Evolutionary conservation across 2,113 vertebrate genomes (phyloP), one percentile per base, ranked within the genome.

Genomic region (Heteronetta atricapilla): DNA sequence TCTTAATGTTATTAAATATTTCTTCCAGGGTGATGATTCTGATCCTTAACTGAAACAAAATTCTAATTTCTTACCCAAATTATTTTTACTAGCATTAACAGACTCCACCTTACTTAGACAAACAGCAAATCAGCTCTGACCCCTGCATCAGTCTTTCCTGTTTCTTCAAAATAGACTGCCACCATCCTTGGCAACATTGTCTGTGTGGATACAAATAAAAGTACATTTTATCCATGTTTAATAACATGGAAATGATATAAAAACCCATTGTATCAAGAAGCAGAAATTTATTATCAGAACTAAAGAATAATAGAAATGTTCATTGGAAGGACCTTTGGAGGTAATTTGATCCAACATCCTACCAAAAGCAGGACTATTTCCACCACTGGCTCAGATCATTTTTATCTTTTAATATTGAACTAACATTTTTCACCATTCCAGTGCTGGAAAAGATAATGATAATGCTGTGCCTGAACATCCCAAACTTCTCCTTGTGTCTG

Each of bases 1-100:
- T 90, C 56, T 92, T 86, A 81, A 81, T 58, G 48, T 88, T 86
- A 78, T 88, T 40, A 67, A 38, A 31, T 84, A 84, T 91, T 88
- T 88, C 73, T 83, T 42, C 59, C 42, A 66, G 87, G 42, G 48
- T 88, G 73, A 88, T 88, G 73, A 88, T 86, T 33, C 23, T 78
- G 59, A 56, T 83, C 34, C 64, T 69, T 62, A 90, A 88, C 19
- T 63, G 46, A 80, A 31, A 70, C 33, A 72, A 55, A 85, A 31
- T 11, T 5, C 5, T 76, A 53, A 11, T 85, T 94, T 63, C 52
- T 94, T 93, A 70, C 40, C 25, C n/a, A 50, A 73, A 94, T 58
- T 69, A 3, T 79, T 87, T 64, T 81, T 83, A 33, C 22, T 48
- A 82, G 15, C 15, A 46, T 34, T 75, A 81, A 67, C 10, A 48